phyloP scores from a whole-genome alignment of 1,140 invertebrate species.

The Zaprionus inermis region DNA sequence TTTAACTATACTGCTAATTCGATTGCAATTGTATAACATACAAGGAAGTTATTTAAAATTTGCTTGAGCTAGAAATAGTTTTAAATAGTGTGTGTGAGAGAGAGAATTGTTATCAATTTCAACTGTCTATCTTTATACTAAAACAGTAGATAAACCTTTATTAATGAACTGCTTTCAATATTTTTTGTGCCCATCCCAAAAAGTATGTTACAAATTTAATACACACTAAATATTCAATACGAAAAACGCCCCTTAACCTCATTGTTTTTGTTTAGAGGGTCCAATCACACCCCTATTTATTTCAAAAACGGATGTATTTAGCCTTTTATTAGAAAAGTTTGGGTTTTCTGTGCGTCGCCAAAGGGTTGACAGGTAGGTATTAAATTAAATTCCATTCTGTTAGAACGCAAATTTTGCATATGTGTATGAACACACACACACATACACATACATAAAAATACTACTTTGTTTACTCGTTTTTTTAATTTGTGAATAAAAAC shows the following conservation, averaged over 20 bases:
- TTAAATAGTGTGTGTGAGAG: too few relatives aligned
- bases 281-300: background rate
- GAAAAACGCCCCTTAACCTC: background rate
- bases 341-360: conserved; percentile 6
- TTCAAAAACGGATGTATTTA: conserved; percentile 32
- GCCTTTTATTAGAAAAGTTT: conserved; percentile 67
- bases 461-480: background rate
- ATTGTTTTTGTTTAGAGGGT: background rate
- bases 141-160: background rate
- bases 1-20: background rate
- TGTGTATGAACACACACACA: background rate
- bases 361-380: background rate
- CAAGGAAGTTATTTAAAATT: background rate
- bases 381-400: conserved; percentile 9
- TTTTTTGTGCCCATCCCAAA: background rate
- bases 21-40: background rate
- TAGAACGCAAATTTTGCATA: background rate
- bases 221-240: background rate
- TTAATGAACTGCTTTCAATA: background rate
- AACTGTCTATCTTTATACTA: background rate
- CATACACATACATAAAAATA: background rate
- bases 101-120: too few relatives aligned
- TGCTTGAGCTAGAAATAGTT: too few relatives aligned
- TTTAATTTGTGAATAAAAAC: conserved; percentile 8
- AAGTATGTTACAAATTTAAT: background rate